Evolutionary conservation across 2,888 invertebrate genomes (phyloP).

Genomic region (Teleogryllus oceanicus): DNA sequence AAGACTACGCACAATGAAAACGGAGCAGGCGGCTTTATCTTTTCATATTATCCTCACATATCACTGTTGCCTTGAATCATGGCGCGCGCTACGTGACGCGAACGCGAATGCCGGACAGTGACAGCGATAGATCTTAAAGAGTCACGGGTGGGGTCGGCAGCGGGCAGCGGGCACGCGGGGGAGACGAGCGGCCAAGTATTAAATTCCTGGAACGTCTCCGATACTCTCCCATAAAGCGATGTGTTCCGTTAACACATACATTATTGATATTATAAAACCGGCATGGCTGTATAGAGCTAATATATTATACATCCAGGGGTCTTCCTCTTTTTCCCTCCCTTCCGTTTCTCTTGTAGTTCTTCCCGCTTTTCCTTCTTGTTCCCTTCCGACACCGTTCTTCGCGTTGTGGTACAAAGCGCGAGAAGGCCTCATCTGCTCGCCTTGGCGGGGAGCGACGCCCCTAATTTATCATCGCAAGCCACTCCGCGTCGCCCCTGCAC

Average conservation of each 20-base stretch:
- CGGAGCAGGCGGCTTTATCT: background rate
- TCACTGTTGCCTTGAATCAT: background rate
- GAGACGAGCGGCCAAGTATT: constrained; percentile 26
- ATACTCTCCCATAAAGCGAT: constrained; percentile 25
- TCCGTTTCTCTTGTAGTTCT: background rate
- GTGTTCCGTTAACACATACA: constrained; percentile 27
- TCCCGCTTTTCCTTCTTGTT: constrained; percentile 3
- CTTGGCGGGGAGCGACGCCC: background rate
- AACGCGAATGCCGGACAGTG: background rate
- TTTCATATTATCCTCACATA: constrained; percentile 3
- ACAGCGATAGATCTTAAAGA: background rate
- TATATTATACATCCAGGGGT: constrained; percentile 20
- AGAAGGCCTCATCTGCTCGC: background rate
- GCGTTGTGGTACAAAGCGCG: background rate
- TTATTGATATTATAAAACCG: constrained; percentile 32
- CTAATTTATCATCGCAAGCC: background rate
- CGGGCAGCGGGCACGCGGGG: background rate
- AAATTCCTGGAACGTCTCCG: constrained; percentile 33
- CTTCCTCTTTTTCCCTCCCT: constrained; percentile 24
- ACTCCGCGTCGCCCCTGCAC: background rate
- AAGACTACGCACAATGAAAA: no score
- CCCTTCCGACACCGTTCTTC: constrained; percentile 23
- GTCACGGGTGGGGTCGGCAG: background rate
- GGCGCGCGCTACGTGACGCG: background rate
- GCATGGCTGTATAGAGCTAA: constrained; percentile 1